These are phyloP conservation scores for Cebus imitator DNA, from an alignment of 2,113 vertebrate species.

Conservation along the genomic window DNA sequence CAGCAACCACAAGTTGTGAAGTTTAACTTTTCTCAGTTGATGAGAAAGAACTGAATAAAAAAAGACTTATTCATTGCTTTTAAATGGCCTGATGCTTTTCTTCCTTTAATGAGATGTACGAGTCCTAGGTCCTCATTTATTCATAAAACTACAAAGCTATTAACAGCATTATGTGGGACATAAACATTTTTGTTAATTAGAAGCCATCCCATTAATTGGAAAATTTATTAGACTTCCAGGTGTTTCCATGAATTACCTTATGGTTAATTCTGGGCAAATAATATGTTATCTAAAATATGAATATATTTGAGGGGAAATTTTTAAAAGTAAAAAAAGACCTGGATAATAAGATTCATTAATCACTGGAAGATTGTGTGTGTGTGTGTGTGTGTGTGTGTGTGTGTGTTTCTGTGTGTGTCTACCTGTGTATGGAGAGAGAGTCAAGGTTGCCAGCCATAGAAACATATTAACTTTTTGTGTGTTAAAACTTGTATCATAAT, in stretches of 20 bases:
- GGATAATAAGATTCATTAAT: conserved; percentile 11
- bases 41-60: conserved; percentile 61
- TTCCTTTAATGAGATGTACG: conserved; percentile 65
- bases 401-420: background rate
- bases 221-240: conserved; percentile 40
- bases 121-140: conserved; percentile 58
- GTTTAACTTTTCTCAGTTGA: conserved; percentile 40
- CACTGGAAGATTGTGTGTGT: background rate
- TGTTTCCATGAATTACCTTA: conserved; percentile 29
- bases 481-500: background rate
- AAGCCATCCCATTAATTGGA: background rate
- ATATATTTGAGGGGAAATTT: background rate
- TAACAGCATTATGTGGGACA: conserved; percentile 29
- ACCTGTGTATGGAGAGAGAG: background rate
- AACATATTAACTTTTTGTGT: background rate
- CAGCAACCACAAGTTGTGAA: background rate
- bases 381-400: background rate
- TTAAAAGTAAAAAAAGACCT: conserved; percentile 9
- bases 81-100: conserved; percentile 59
- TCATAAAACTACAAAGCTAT: conserved; percentile 64
- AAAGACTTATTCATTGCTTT: conserved; percentile 41
- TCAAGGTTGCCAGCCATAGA: background rate
- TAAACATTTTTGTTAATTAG: background rate
- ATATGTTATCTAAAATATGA: conserved; percentile 30
- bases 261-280: conserved; percentile 42